Evolutionary conservation across 2,888 invertebrate genomes (phyloP).

Genomic region (Meiosimyza decipiens): DNA sequence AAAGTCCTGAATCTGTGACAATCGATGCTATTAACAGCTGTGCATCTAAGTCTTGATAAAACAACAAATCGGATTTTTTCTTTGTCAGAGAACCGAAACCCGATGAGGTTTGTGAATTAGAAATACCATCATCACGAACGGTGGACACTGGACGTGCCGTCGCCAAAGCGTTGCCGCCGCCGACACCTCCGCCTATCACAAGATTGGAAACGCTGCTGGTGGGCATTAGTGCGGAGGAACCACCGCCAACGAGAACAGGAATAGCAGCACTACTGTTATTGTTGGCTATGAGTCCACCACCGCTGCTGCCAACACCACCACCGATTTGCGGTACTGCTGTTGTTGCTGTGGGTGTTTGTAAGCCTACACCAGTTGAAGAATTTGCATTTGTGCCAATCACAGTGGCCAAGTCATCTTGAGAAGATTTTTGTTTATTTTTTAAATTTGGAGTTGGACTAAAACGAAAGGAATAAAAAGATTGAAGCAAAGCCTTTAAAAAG

Average conservation of each 20-base stretch:
- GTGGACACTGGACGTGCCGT: conserved; percentile 63
- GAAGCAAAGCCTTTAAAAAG: too few relatives aligned
- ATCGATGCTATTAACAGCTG: conserved; percentile 61
- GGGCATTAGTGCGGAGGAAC: conserved; percentile 49
- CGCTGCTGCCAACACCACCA: conserved; percentile 37
- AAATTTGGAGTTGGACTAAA: conserved; percentile 74
- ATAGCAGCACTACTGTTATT: conserved; percentile 46
- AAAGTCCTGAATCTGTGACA: conserved; percentile 66
- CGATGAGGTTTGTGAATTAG: conserved; percentile 77
- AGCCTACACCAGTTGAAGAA: conserved; percentile 52
- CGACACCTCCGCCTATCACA: conserved; percentile 32
- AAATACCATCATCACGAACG: conserved; percentile 68
- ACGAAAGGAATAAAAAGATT: conserved; percentile 6
- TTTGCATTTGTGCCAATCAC: conserved; percentile 42
- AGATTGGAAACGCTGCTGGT: conserved; percentile 39
- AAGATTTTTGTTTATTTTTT: conserved; percentile 71
- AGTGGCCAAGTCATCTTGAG: conserved; percentile 63
- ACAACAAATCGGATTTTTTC: conserved; percentile 66
- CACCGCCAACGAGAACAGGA: conserved; percentile 52
- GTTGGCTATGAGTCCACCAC: conserved; percentile 32
- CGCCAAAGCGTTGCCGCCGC: conserved; percentile 34
- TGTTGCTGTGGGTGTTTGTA: conserved; percentile 61
- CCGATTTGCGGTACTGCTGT: conserved; percentile 54
- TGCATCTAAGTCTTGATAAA: conserved; percentile 46
- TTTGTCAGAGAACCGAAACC: conserved; percentile 89